These are phyloP conservation scores for Brachyopa scutellaris DNA, from an alignment of 2,888 invertebrate species.

Conservation along the genomic window DNA sequence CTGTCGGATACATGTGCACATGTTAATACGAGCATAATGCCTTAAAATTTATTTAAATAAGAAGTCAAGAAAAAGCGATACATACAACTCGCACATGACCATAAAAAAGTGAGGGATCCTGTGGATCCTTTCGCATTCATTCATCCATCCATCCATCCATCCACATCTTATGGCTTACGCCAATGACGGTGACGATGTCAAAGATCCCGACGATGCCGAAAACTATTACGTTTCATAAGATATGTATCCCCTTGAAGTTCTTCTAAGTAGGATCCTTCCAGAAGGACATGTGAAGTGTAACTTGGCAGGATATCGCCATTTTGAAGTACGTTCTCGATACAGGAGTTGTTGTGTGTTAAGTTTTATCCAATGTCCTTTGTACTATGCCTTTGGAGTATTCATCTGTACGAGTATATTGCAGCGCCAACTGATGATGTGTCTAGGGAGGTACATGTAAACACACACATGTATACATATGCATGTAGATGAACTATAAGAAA, in stretches of 20 bases:
- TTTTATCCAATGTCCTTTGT: not conserved
- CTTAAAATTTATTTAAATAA: slow-evolving; percentile 12
- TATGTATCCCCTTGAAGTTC: slow-evolving; percentile 4
- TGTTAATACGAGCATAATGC: slow-evolving; percentile 11
- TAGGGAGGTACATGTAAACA: not conserved
- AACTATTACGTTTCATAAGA: slow-evolving; percentile 14
- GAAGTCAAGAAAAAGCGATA: slow-evolving; percentile 9
- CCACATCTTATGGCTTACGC: not conserved
- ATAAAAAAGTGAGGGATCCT: slow-evolving; percentile 5
- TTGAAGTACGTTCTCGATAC: slow-evolving; percentile 14
- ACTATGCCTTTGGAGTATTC: not conserved
- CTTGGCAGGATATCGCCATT: slow-evolving; percentile 5
- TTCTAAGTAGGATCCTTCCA: slow-evolving; percentile 14
- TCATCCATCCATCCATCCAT: slow-evolving; percentile 17
- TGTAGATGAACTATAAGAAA: not conserved
- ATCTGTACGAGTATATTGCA: not conserved
- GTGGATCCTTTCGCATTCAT: slow-evolving; percentile 3
- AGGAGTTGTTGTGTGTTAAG: slow-evolving; percentile 6
- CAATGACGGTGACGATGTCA: not conserved
- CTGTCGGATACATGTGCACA: slow-evolving; percentile 16
- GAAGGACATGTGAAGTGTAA: not conserved
- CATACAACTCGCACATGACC: not conserved
- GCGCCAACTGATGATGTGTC: not conserved
- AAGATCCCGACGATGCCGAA: not conserved
- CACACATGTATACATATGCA: not conserved